Evolutionary conservation across 2,888 invertebrate species (phyloP), one percentile per base, ranked within the genome.

Genomic region (Acronicta aceris): DNA sequence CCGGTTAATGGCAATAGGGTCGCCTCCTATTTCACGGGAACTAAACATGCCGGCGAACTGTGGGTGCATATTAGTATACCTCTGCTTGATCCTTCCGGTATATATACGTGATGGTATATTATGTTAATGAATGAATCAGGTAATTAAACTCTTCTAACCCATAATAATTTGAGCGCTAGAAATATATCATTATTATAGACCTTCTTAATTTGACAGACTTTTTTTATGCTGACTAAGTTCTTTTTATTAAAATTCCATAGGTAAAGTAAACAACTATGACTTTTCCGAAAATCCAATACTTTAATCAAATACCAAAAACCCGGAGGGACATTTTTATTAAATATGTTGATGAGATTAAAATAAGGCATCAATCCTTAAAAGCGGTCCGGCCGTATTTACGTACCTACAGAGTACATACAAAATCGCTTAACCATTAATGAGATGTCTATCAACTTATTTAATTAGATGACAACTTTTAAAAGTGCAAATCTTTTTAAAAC

Each of bases 401-500:
- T 36, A 21, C 5, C n/a, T 9, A 8, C 3, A 21, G 12, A 25
- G 21, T 21, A 21, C 21, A 21, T 21, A n/a, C 25, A 25, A n/a
- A 45, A 9, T 13, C 36, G 17, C 16, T 33, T 21, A 27, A 27
- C 27, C 36, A 56, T 10, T 21, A 41, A 16, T 27, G 25, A 49
- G 13, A 38, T 12, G 17, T 45, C 25, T 13, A 12, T 57, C 27
- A 45, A 60, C 12, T 21, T 21, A 54, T 45, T 55, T 46, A 36
- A 56, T 42, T 40, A 51, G 21, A 40, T 17, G 8, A 2, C 56
- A 70, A 57, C 47, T 50, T 51, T 60, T 48, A 36, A n/a, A 43
- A 62, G 56, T 27, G 62, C 46, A 71, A 71, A 59, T 30, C 52
- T 40, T 41, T 41, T 15, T 17, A 71, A 62, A 61, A 57, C 43